Evolutionary conservation across 2,888 invertebrate species (phyloP).

Genomic region (Drosophila antonietae): DNA sequence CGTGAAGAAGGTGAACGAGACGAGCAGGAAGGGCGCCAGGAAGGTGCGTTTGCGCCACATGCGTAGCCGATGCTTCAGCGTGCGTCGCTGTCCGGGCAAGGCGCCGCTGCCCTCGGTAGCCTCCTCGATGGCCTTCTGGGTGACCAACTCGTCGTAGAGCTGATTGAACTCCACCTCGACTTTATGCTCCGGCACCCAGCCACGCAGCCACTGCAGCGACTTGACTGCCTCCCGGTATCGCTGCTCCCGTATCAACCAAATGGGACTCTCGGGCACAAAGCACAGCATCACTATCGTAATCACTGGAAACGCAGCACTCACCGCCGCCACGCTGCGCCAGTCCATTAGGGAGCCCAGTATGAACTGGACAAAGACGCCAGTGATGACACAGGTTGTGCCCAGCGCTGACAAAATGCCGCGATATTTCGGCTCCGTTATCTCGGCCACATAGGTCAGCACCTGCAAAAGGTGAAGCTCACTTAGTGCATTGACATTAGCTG

Average conservation of each 20-base stretch:
- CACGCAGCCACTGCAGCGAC: conserved; percentile 91
- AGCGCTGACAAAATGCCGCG: conserved; percentile 89
- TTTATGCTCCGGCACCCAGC: conserved; percentile 88
- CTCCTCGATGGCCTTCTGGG: conserved; percentile 77
- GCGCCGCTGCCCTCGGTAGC: conserved; percentile 56
- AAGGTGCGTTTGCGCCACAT: conserved; percentile 87
- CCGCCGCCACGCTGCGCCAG: conserved; percentile 90
- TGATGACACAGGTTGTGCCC: conserved; percentile 90
- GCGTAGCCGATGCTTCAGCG: conserved; percentile 75
- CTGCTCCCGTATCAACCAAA: conserved; percentile 90
- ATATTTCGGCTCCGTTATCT: conserved; percentile 92
- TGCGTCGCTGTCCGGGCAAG: conserved; percentile 39
- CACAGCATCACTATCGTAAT: conserved; percentile 88
- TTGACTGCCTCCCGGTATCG: conserved; percentile 88
- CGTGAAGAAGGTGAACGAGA: conserved; percentile 89
- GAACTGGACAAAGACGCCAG: conserved; percentile 91
- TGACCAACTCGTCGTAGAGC: conserved; percentile 81
- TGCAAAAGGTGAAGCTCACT: conserved; percentile 71
- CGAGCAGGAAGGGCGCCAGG: conserved; percentile 88
- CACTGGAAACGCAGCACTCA: conserved; percentile 88
- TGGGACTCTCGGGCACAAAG: conserved; percentile 92
- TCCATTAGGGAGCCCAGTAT: conserved; percentile 89
- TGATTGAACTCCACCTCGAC: conserved; percentile 86
- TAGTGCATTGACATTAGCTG: conserved; percentile 13
- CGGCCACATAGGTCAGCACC: conserved; percentile 93